A percentile compares a stretch with the other conserved stretches of the same genome.
Evolutionary conservation across 2,113 vertebrate genomes (phyloP).

Genomic region (Dasyurus viverrinus): DNA sequence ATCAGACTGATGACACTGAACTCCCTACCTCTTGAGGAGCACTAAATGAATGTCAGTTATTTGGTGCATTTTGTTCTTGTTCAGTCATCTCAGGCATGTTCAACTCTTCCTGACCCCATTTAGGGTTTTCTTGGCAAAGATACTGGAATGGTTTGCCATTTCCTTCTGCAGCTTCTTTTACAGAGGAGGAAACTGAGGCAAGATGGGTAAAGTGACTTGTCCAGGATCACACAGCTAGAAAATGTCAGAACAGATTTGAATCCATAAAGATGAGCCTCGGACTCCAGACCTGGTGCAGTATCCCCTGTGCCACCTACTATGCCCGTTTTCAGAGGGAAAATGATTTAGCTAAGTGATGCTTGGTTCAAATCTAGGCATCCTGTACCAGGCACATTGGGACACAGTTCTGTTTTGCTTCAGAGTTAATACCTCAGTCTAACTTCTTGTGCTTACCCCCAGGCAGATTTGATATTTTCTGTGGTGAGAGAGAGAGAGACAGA

Average conservation of each 20-base stretch:
- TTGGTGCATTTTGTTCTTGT: background rate
- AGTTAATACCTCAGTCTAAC: background rate
- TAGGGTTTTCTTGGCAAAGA: background rate
- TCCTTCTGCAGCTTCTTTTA: background rate
- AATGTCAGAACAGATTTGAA: background rate
- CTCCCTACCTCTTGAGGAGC: background rate
- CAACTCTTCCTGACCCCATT: background rate
- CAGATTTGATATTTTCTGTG: background rate
- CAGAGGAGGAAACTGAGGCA: background rate
- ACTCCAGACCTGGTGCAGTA: background rate
- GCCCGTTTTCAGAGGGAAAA: background rate
- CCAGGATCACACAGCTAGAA: background rate
- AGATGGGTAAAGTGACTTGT: background rate
- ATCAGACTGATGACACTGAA: background rate
- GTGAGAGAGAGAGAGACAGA: background rate
- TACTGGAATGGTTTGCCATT: background rate
- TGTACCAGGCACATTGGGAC: background rate
- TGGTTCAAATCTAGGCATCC: background rate
- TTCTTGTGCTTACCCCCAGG: background rate
- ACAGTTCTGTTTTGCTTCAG: background rate
- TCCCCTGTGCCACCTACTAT: background rate
- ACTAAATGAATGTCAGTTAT: background rate
- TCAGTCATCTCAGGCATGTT: background rate
- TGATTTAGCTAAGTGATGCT: background rate
- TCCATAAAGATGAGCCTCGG: background rate